Evolutionary conservation across 2,888 invertebrate genomes (phyloP).

Genomic region (Trachelus troglodyta): DNA sequence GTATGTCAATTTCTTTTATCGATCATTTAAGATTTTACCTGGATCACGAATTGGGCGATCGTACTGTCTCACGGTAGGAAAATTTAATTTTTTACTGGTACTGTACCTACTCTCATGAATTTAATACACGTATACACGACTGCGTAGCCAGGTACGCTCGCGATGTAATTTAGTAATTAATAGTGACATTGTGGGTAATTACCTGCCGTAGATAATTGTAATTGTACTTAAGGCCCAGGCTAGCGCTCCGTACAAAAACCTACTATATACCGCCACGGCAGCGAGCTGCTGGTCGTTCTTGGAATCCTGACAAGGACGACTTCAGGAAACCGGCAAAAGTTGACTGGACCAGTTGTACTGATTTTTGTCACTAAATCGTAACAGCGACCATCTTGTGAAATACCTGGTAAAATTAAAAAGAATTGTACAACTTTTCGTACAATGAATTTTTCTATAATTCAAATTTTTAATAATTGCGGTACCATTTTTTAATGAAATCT

Average conservation of each 20-base stretch:
- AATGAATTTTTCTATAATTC: background rate
- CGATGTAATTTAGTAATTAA: conserved; percentile 60
- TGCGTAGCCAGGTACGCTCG: background rate
- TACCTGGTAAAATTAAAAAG: background rate
- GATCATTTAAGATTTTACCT: background rate
- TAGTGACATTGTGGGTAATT: conserved; percentile 60
- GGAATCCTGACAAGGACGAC: conserved; percentile 48
- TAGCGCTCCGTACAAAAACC: conserved; percentile 23
- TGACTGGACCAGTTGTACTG: conserved; percentile 5
- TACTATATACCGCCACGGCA: conserved; percentile 14
- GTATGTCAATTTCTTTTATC: background rate
- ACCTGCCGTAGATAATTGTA: conserved; percentile 56
- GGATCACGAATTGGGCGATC: background rate
- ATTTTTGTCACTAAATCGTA: background rate
- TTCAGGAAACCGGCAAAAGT: conserved; percentile 30
- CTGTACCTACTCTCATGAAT: background rate
- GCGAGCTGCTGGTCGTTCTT: conserved; percentile 41
- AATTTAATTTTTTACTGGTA: background rate
- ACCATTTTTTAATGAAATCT: background rate
- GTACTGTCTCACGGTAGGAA: background rate
- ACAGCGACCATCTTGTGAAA: background rate
- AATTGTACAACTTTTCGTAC: background rate
- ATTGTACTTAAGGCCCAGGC: conserved; percentile 44
- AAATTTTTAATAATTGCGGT: background rate
- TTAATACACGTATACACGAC: background rate